Percentiles rank a stretch among this genome's conserved stretches.
These are phyloP conservation scores for Echinarachnius parma DNA, from an alignment of 53 echinoderm and acorn worm species.

Conservation along the genomic window DNA sequence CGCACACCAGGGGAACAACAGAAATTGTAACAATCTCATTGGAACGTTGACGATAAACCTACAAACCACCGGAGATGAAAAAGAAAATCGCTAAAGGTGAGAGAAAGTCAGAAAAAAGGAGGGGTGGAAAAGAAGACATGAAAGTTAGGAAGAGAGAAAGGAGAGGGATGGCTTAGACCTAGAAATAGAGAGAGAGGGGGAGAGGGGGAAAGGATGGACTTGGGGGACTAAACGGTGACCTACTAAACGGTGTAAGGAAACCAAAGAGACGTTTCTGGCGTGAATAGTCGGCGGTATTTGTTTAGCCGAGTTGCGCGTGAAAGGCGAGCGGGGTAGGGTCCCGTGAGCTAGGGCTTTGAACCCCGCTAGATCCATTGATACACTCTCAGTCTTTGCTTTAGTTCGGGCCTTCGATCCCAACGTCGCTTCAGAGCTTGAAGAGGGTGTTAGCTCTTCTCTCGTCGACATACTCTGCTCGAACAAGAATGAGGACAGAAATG, in stretches of 20 bases:
- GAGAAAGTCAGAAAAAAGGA: too few relatives aligned
- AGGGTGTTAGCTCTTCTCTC: too few relatives aligned
- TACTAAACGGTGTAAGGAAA: constrained; percentile 23
- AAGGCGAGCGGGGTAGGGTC: constrained; percentile 45
- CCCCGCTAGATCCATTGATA: constrained; percentile 40
- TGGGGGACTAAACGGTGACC: constrained; percentile 30
- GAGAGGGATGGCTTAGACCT: too few relatives aligned
- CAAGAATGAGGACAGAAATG: too few relatives aligned
- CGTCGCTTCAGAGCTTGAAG: too few relatives aligned
- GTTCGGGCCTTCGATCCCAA: background rate
- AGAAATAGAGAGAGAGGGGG: too few relatives aligned
- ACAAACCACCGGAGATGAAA: constrained; percentile 1
- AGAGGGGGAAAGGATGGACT: constrained; percentile 30
- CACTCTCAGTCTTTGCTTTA: background rate
- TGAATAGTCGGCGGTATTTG: constrained; percentile 45
- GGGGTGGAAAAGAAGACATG: too few relatives aligned
- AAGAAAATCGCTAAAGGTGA: too few relatives aligned
- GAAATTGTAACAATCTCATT: constrained; percentile 33
- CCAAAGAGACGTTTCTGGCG: constrained; percentile 30
- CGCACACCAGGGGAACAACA: too few relatives aligned
- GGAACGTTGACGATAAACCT: constrained; percentile 27
- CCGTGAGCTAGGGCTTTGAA: constrained; percentile 43
- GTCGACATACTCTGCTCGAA: too few relatives aligned
- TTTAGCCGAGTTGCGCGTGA: constrained; percentile 49
- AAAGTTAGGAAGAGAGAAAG: too few relatives aligned